Percentiles rank a stretch among this genome's conserved stretches.
These are phyloP conservation scores for Todiramphus chloris DNA, from an alignment of 2,113 vertebrate species.

Conservation along the genomic window DNA sequence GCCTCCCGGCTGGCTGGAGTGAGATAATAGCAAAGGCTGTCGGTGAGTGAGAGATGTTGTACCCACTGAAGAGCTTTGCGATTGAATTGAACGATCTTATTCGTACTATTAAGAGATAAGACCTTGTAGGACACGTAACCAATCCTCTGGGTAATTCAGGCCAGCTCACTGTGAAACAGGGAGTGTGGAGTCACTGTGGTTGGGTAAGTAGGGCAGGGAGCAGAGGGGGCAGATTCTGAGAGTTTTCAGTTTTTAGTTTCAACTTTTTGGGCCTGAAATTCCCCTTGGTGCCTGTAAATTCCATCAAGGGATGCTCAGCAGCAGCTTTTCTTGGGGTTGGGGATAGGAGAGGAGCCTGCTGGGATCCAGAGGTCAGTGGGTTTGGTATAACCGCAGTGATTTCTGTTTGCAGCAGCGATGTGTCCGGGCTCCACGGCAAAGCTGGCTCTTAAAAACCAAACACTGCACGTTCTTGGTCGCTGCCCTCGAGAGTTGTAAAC, in stretches of 20 bases:
- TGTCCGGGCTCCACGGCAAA: not conserved
- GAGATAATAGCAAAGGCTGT: not conserved
- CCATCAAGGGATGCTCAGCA: not conserved
- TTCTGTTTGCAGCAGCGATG: not conserved
- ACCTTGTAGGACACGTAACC: not conserved
- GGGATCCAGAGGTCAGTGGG: not conserved
- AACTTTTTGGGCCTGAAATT: not conserved
- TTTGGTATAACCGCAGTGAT: not conserved
- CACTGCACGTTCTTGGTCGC: not conserved
- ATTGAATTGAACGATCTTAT: not conserved
- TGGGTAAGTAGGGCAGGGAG: not conserved
- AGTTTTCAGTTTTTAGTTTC: not conserved
- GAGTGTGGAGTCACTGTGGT: not conserved
- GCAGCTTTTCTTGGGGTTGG: not conserved
- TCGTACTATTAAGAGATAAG: not conserved
- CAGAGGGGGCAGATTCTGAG: not conserved
- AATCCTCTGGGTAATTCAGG: not conserved
- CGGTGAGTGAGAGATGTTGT: not conserved
- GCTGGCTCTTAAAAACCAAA: not conserved
- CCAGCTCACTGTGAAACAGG: not conserved
- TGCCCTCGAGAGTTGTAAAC: not conserved
- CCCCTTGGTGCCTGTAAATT: not conserved
- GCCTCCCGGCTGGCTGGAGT: not conserved
- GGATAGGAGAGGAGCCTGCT: not conserved
- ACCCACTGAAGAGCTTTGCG: not conserved